These are phyloP conservation scores for Aporophyla lueneburgensis DNA, from an alignment of 2,888 invertebrate species.

Conservation along the genomic window DNA sequence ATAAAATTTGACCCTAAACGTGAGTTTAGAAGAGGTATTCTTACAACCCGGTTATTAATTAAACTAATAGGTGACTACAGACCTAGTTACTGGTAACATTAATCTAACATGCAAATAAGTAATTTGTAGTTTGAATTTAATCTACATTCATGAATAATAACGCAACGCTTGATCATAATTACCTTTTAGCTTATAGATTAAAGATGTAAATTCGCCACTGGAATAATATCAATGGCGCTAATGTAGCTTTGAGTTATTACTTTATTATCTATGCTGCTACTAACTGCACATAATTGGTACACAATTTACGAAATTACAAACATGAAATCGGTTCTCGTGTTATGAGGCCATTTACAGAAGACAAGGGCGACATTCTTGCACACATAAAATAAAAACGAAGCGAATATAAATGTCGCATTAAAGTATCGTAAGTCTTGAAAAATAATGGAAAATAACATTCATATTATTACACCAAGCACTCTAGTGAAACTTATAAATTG, in stretches of 20 bases:
- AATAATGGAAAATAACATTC: conserved; percentile 40
- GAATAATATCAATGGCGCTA: conserved; percentile 57
- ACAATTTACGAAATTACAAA: conserved; percentile 29
- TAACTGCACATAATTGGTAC: conserved; percentile 38
- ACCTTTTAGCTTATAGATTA: conserved; percentile 66
- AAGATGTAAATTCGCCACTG: conserved; percentile 64
- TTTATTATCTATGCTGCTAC: conserved; percentile 56
- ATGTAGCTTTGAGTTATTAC: conserved; percentile 61
- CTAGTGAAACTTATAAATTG: conserved; percentile 35
- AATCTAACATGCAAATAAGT: conserved; percentile 69
- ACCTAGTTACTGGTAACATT: conserved; percentile 64
- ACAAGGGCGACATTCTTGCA: conserved; percentile 43
- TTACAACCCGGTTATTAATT: conserved; percentile 52
- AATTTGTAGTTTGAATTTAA: conserved; percentile 71
- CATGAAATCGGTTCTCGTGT: conserved; percentile 34
- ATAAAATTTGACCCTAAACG: conserved; percentile 28
- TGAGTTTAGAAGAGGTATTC: conserved; percentile 30
- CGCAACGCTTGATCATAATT: conserved; percentile 63
- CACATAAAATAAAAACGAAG: conserved; percentile 34
- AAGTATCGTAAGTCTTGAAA: conserved; percentile 42
- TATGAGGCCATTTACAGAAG: conserved; percentile 26
- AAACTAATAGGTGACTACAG: conserved; percentile 57
- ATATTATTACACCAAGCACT: conserved; percentile 37
- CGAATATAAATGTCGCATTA: conserved; percentile 45
- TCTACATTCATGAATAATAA: conserved; percentile 71